These are phyloP conservation scores for Stegana nigrithorax DNA, from an alignment of 2,888 invertebrate genomes.

Conservation along the genomic window DNA sequence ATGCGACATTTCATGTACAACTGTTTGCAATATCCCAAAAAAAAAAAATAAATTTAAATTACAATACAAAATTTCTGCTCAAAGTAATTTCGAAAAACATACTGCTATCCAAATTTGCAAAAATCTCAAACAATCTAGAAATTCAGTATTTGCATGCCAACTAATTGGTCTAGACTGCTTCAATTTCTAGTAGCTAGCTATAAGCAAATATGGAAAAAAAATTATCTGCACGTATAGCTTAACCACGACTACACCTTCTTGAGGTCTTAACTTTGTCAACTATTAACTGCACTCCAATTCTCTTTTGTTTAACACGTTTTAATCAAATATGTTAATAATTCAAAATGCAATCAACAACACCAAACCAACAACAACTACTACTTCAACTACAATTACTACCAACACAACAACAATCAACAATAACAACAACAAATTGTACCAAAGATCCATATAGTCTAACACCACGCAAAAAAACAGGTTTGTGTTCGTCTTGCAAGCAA, in stretches of 20 bases:
- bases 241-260: no score
- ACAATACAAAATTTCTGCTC: no score
- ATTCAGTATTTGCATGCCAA: slow-evolving; percentile 9
- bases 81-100: no score
- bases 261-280: no score
- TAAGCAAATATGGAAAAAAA: not conserved
- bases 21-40: slow-evolving; percentile 28
- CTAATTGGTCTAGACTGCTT: slow-evolving; percentile 7
- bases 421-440: slow-evolving; percentile 42
- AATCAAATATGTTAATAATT: slow-evolving; percentile 10
- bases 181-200: not conserved
- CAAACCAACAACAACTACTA: slow-evolving; percentile 35
- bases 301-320: slow-evolving; percentile 41
- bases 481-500: slow-evolving; percentile 41
- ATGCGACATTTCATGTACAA: slow-evolving; percentile 65
- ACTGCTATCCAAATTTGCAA: slow-evolving; percentile 26
- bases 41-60: slow-evolving; percentile 15
- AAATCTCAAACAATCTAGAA: not conserved
- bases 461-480: slow-evolving; percentile 64
- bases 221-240: no score
- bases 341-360: slow-evolving; percentile 23
- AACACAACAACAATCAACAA: slow-evolving; percentile 18
- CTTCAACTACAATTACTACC: slow-evolving; percentile 25
- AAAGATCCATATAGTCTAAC: slow-evolving; percentile 67
- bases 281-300: slow-evolving; percentile 56